A percentile compares a stretch with the other conserved stretches of the same genome.
These are phyloP conservation scores for Axea sp. DNA, from an alignment of 2,888 invertebrate genomes.

Conservation along the genomic window DNA sequence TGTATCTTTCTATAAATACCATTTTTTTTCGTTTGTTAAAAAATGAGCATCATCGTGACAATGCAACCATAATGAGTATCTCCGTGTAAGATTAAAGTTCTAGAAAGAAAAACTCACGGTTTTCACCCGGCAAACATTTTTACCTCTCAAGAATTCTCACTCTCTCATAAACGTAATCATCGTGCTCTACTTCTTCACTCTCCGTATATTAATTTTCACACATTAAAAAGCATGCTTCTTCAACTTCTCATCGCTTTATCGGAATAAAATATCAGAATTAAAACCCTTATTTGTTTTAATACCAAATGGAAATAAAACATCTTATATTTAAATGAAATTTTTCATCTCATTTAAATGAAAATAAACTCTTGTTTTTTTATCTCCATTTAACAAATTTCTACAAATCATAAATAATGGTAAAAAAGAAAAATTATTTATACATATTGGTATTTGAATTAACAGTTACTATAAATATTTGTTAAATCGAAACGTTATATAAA, in stretches of 20 bases:
- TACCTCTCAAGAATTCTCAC: constrained; percentile 41
- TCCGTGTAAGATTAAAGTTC: constrained; percentile 45
- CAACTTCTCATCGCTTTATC: not conserved
- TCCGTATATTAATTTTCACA: constrained; percentile 27
- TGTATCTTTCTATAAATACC: too few species aligned
- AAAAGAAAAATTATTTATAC: too few species aligned
- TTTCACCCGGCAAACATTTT: constrained; percentile 46
- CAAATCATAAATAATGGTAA: too few species aligned
- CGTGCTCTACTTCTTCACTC: constrained; percentile 32
- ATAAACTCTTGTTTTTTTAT: too few species aligned
- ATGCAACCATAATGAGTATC: constrained; percentile 35
- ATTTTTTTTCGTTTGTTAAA: constrained; percentile 34
- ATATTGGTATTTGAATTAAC: too few species aligned
- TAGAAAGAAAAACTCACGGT: constrained; percentile 38
- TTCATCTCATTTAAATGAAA: too few species aligned
- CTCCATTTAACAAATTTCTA: too few species aligned
- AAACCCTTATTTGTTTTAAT: not conserved
- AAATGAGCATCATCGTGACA: constrained; percentile 44
- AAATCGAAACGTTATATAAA: too few species aligned
- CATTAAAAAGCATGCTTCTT: constrained; percentile 17
- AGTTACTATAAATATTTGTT: too few species aligned
- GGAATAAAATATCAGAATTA: constrained; percentile 2
- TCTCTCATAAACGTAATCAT: constrained; percentile 46
- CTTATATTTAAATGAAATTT: too few species aligned
- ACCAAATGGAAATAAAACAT: too few species aligned